These are phyloP conservation scores for Drosophila antonietae DNA, from an alignment of 2,888 invertebrate genomes.

Conservation along the genomic window DNA sequence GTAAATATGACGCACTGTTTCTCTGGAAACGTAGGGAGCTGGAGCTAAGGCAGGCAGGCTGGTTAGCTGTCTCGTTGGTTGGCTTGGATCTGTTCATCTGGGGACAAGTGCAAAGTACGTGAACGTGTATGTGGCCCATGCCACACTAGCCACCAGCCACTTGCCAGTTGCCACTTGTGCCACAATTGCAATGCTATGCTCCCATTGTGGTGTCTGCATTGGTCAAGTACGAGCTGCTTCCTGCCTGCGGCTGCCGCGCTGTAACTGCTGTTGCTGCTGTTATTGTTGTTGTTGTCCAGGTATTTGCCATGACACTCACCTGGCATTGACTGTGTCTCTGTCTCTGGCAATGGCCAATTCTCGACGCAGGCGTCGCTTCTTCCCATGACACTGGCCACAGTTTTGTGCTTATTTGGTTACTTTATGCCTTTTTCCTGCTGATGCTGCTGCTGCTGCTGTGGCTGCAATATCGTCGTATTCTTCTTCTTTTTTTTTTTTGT, in stretches of 20 bases:
- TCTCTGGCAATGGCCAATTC: constrained; percentile 69
- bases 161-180: constrained; percentile 47
- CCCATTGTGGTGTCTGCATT: constrained; percentile 73
- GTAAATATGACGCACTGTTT: constrained; percentile 73
- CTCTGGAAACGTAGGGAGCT: constrained; percentile 9
- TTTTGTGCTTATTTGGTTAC: constrained; percentile 76
- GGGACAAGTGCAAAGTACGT: constrained; percentile 74
- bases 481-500: constrained; percentile 2
- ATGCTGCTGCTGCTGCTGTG: constrained; percentile 1
- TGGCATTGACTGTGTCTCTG: constrained; percentile 44
- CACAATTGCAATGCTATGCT: constrained; percentile 51
- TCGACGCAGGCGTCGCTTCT: constrained; percentile 67
- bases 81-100: constrained; percentile 24
- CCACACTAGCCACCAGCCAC: constrained; percentile 42
- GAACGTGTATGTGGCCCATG: constrained; percentile 38
- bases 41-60: constrained; percentile 3
- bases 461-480: constrained; percentile 2
- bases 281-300: constrained; percentile 28
- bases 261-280: constrained; percentile 2
- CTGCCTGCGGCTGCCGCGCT: constrained; percentile 56
- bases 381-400: constrained; percentile 70
- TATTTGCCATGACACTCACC: constrained; percentile 71
- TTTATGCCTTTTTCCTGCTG: constrained; percentile 68
- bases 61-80: constrained; percentile 14
- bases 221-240: constrained; percentile 67